Conservation (phyloP, 2,797 vertebrate species). For the Catamblyrhynchus diadema region DNA sequence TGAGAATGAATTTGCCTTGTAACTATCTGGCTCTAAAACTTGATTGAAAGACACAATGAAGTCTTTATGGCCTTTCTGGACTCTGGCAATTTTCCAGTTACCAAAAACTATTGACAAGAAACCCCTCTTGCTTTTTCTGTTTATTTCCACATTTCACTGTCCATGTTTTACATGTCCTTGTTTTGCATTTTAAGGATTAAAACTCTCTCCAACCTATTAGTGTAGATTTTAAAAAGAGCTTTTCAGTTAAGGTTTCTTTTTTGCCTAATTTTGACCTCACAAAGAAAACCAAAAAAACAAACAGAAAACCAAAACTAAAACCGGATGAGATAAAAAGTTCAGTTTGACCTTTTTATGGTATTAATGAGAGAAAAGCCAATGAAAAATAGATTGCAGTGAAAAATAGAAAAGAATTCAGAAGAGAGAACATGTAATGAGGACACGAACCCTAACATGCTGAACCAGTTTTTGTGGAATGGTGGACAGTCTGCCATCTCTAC, state of each 20-base stretch:
- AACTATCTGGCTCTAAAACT: slow-evolving; percentile 42
- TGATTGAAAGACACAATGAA: slow-evolving; percentile 38
- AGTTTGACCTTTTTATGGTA: not conserved
- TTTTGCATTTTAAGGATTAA: not conserved
- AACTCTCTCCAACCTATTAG: not conserved
- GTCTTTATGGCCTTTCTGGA: slow-evolving; percentile 44
- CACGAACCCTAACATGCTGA: not conserved
- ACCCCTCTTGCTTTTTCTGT: not conserved
- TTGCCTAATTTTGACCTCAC: not conserved
- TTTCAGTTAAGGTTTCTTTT: not conserved
- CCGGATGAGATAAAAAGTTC: not conserved
- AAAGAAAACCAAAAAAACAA: not conserved
- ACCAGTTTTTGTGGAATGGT: not conserved
- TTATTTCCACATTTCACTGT: slow-evolving; percentile 4
- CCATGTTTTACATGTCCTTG: not conserved
- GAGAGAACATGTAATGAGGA: not conserved
- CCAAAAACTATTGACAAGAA: not conserved
- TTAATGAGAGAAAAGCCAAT: not conserved
- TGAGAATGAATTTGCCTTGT: slow-evolving; percentile 48
- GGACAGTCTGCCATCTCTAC: not conserved
- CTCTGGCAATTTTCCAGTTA: slow-evolving; percentile 26
- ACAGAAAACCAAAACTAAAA: not conserved
- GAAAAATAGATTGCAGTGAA: not conserved
- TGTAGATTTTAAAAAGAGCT: not conserved
- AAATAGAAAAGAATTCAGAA: not conserved